A percentile compares a stretch with the other conserved stretches of the same genome.
Conservation (phyloP, 2,888 invertebrate genomes). For the Campoletis raptor region DNA sequence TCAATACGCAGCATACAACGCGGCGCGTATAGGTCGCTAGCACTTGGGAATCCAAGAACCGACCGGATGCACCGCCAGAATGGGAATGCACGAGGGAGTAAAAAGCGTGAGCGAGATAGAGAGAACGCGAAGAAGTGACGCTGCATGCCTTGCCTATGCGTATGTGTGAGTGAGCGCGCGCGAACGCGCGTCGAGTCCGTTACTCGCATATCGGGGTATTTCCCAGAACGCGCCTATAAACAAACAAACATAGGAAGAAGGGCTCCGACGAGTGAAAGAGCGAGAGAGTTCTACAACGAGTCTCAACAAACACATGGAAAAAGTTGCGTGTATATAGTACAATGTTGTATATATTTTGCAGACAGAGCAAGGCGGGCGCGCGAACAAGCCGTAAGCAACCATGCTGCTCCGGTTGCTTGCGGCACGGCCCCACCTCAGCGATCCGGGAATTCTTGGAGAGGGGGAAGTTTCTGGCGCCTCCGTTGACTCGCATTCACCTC, state of each 20-base stretch:
- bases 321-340: background rate
- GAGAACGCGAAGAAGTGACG: background rate
- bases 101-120: slow-evolving; percentile 25
- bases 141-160: background rate
- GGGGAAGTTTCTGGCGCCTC: slow-evolving; percentile 80
- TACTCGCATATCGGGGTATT: slow-evolving; percentile 81
- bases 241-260: slow-evolving; percentile 80
- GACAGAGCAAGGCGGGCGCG: slow-evolving; percentile 34
- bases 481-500: slow-evolving; percentile 74
- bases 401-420: slow-evolving; percentile 34
- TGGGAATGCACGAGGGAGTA: slow-evolving; percentile 77
- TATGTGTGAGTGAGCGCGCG: slow-evolving; percentile 76
- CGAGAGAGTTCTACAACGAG: slow-evolving; percentile 42
- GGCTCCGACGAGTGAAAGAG: slow-evolving; percentile 64
- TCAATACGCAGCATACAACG: slow-evolving; percentile 30
- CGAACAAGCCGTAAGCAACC: slow-evolving; percentile 56
- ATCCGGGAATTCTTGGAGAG: slow-evolving; percentile 66
- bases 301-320: background rate
- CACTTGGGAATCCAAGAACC: slow-evolving; percentile 72
- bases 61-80: slow-evolving; percentile 82
- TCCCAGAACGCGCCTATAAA: slow-evolving; percentile 83
- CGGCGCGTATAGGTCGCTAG: slow-evolving; percentile 44
- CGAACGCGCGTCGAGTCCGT: slow-evolving; percentile 79
- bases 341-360: slow-evolving; percentile 7
- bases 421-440: slow-evolving; percentile 65